Conservation (phyloP, 2,888 invertebrate genomes). For the Polyommatus icarus region DNA sequence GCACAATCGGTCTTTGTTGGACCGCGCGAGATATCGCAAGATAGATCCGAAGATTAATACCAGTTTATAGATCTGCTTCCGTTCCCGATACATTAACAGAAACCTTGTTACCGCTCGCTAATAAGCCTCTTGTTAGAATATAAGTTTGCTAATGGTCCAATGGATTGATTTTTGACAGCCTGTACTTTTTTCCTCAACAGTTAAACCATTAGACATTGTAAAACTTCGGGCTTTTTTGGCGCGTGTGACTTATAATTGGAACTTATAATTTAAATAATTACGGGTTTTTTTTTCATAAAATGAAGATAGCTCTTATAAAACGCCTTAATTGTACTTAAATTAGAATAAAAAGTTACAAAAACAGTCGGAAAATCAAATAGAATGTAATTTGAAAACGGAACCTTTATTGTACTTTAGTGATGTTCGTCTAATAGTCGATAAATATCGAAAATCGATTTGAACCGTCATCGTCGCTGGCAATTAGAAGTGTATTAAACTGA, state of each 20-base stretch:
- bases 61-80: conserved; percentile 48
- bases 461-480: conserved; percentile 34
- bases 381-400: neutral
- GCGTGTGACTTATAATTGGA: too few relatives aligned
- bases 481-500: conserved; percentile 41
- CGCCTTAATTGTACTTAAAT: neutral
- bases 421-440: conserved; percentile 34
- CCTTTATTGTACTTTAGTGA: neutral
- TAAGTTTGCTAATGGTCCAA: neutral
- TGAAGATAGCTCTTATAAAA: neutral
- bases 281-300: too few relatives aligned
- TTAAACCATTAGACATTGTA: too few relatives aligned
- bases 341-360: neutral
- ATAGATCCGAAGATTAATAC: conserved; percentile 51
- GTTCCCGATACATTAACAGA: conserved; percentile 41
- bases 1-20: conserved; percentile 45
- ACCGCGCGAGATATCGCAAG: conserved; percentile 50
- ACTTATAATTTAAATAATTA: too few relatives aligned
- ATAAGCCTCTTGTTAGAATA: conserved; percentile 41
- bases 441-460: conserved; percentile 37
- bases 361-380: neutral
- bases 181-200: neutral
- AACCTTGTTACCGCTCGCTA: conserved; percentile 39
- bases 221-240: too few relatives aligned
- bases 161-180: neutral